Percentiles rank a stretch among this genome's conserved stretches.
Evolutionary conservation across 2,113 vertebrate genomes (phyloP).

Genomic region (Hypocryptadius cinnamomeus): DNA sequence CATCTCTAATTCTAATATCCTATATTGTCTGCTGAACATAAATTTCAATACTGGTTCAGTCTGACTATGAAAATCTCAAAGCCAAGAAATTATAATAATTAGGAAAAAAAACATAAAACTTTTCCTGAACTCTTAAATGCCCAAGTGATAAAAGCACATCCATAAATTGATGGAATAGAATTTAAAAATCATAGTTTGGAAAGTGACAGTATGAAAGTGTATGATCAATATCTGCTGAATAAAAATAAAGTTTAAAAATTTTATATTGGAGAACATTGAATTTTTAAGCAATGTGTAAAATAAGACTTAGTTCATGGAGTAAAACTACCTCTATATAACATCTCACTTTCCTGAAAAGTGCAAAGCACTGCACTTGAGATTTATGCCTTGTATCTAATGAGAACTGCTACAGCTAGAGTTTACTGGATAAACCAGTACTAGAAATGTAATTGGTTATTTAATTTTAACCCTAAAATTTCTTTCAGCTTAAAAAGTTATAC

Average conservation of each 20-base stretch:
- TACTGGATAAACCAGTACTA: background rate
- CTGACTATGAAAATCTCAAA: slow-evolving; percentile 10
- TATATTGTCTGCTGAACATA: background rate
- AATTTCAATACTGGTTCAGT: background rate
- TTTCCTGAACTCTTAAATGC: slow-evolving; percentile 45
- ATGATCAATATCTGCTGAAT: background rate
- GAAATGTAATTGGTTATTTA: background rate
- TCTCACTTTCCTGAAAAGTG: background rate
- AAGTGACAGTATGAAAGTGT: background rate
- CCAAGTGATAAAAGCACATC: slow-evolving; percentile 12
- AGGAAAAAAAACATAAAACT: background rate
- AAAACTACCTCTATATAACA: background rate
- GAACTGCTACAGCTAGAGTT: background rate
- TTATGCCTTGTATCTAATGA: background rate
- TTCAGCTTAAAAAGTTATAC: background rate
- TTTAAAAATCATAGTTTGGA: slow-evolving; percentile 4
- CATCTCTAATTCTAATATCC: background rate
- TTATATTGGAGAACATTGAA: background rate
- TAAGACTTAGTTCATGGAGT: background rate
- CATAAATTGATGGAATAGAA: background rate
- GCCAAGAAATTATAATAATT: background rate
- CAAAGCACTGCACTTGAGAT: background rate
- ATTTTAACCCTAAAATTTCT: background rate
- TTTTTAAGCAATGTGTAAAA: slow-evolving; percentile 1
- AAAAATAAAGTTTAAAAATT: background rate